A percentile compares a stretch with the other conserved stretches of the same genome.
Conservation (phyloP, 30 jellyfish, hydroid and myxozoan genomes). For the Turritopsis rubra region DNA sequence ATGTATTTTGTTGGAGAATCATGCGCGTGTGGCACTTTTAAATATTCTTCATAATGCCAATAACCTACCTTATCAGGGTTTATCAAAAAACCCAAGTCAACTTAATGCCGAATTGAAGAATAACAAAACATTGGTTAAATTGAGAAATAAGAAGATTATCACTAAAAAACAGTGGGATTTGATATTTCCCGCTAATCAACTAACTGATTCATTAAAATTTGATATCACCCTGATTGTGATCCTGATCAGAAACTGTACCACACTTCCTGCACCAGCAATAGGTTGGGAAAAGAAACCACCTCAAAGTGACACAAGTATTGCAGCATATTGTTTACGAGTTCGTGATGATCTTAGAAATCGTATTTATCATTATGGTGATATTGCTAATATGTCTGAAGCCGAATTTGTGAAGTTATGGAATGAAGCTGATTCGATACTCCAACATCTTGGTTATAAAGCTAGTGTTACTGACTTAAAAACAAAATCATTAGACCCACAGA, state of each 20-base stretch:
- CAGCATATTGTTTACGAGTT: neutral
- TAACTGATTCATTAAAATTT: slow-evolving; percentile 5
- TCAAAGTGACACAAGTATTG: slow-evolving; percentile 1
- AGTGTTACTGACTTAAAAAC: neutral
- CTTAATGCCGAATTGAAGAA: neutral
- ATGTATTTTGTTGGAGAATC: neutral
- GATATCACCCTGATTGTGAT: neutral
- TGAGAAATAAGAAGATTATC: neutral
- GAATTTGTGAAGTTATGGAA: neutral
- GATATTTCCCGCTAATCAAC: neutral
- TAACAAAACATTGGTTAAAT: neutral
- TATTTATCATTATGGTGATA: neutral
- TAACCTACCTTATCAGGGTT: slow-evolving; percentile 1
- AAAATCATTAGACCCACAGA: neutral
- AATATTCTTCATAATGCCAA: neutral
- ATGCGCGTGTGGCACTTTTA: neutral
- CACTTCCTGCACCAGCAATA: neutral
- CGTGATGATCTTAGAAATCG: slow-evolving; percentile 14
- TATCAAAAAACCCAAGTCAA: neutral
- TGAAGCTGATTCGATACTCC: neutral
- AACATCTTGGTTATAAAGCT: neutral
- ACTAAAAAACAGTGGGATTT: neutral
- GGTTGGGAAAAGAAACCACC: slow-evolving; percentile 16
- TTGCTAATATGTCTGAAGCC: neutral
- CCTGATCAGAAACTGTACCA: neutral